Evolutionary conservation across 2,888 invertebrate species (phyloP), one percentile per base, ranked within the genome.

Genomic region (Tetragonula carbonaria): DNA sequence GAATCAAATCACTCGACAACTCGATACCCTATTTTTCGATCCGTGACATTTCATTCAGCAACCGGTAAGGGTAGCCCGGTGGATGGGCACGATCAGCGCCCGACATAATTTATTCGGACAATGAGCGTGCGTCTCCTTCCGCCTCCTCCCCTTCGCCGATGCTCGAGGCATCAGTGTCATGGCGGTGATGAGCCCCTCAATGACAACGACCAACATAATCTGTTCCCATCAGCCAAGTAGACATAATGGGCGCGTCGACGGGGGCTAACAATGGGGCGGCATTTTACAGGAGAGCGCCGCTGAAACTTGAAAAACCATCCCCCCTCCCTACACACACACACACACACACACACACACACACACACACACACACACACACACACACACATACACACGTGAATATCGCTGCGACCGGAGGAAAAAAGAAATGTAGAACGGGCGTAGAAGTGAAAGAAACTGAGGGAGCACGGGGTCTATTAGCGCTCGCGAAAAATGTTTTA

Each of bases 151-250:
- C 59, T n/a, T 51, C 18, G 78, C 55, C 45, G 28, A 76, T 77
- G 72, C 83, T 80, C 62, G 78, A 81, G 87, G 92, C 92, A 93
- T 93, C 93, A 91, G 91, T 92, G 92, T 93, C 93, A 93, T 91
- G 92, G 88, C 85, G 87, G 90, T 92, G 92, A 93, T 92, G 91
- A 93, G 91, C 91, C 93, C 92, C 86, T 93, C 92, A 92, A 92
- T 93, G 93, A 93, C 93, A 93, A 91, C 92, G 91, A 93, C 92
- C 92, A 91, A 92, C 93, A 92, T 93, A 93, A 93, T 93, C 93
- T 93, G 92, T 93, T 93, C 93, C 93, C 93, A 93, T 93, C 93
- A 90, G 90, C 88, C 90, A 83, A 90, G 85, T 90, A 90, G 93
- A 93, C 93, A 93, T 93, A 93, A 93, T 93, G 92, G 93, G 92